These are phyloP conservation scores for Tinamus guttatus DNA, from an alignment of 2,113 vertebrate species.

Conservation along the genomic window DNA sequence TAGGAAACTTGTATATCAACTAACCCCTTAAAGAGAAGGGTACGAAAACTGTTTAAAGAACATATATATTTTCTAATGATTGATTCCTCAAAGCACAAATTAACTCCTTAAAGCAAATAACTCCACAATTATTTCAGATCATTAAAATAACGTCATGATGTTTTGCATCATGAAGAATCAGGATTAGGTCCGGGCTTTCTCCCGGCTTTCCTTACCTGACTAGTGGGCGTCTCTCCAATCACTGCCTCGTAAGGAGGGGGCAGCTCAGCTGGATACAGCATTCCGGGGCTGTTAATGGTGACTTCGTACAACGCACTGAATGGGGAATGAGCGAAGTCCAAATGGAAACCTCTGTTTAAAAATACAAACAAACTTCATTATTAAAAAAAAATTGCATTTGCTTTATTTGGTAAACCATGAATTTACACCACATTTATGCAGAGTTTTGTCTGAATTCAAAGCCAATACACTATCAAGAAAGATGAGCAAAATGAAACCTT, in stretches of 20 bases:
- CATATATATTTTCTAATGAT: not conserved
- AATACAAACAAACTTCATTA: not conserved
- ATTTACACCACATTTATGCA: not conserved
- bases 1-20: not conserved
- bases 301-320: slow-evolving; percentile 92
- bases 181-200: not conserved
- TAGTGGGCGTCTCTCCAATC: slow-evolving; percentile 84
- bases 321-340: slow-evolving; percentile 90
- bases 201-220: slow-evolving; percentile 84
- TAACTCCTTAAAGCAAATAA: not conserved
- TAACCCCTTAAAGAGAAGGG: not conserved
- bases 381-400: not conserved
- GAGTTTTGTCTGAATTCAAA: not conserved
- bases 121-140: not conserved
- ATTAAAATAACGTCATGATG: not conserved
- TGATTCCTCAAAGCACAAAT: not conserved
- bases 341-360: slow-evolving; percentile 85
- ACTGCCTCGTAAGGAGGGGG: slow-evolving; percentile 96
- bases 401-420: not conserved
- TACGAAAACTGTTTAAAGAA: not conserved
- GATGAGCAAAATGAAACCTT: not conserved
- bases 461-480: not conserved
- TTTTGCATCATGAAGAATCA: not conserved
- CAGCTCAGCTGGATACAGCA: slow-evolving; percentile 91
- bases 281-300: slow-evolving; percentile 92